Evolutionary conservation across 2,888 invertebrate species (phyloP), one percentile per base, ranked within the genome.

Genomic region (Troides helena): DNA sequence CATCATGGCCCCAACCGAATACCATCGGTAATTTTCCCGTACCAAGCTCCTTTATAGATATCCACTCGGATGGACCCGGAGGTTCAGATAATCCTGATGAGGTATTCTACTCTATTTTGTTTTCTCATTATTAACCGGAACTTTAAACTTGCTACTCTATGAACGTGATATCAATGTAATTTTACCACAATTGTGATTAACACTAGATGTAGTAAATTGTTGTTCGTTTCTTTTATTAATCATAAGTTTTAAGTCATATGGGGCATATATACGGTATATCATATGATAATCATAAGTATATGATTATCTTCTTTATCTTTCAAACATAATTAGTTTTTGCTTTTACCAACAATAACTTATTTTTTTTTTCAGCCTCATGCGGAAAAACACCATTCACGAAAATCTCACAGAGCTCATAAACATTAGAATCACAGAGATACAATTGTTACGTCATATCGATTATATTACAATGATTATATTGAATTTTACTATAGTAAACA

Each of bases 401-500:
- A 58, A 58, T 30, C 62, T 58, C 66, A 66, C 50, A 59, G 25
- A 66, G 56, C 36, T 21, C 50, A 43, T 53, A 68, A 68, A 59
- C 50, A 68, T 68, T 68, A 63, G 25, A 43, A 18, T 12, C 23
- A 23, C 0, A 12, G 53, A 17, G 30, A 14, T 17, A 17, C 57
- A 21, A 17, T 17, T 46, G 21, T 46, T 57, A 12, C 50, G 2
- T 57, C 57, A 57, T 57, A 21, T 57, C 21, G 21, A 57, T 8
- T 57, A 18, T 21, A 21, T 57, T 57, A 57, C 18, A 14, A 5
- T 14, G 30, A 57, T 8, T 23, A 12, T 58, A 58, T 43, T 57
- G 36, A 21, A 14, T 59, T 57, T 23, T 14, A 25, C 17, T 59
- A 18, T 56, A 69, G 53, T 69, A 69, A 69, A 69, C 69, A 65